Evolutionary conservation across 1,140 invertebrate species (phyloP), one percentile per base, ranked within the genome.

Genomic region (Centruroides vittatus): DNA sequence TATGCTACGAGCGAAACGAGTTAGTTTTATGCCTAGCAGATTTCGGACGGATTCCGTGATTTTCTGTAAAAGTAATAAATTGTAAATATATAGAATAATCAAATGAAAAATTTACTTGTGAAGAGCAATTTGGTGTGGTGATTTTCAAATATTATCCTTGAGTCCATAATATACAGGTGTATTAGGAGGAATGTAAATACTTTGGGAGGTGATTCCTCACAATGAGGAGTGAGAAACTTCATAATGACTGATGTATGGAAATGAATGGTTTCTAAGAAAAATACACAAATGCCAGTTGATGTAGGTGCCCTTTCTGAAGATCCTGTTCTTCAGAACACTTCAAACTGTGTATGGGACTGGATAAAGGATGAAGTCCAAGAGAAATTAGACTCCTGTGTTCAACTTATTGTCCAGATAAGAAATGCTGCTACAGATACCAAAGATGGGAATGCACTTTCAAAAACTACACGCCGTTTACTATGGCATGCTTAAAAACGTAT

Each of bases 1-100:
- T 7, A 57, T 6, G 12, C 12, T 61, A 7, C 60, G 35, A 23
- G 23, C 49, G 36, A 57, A 53, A 48, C 10, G 47, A 35, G 35
- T 57, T 5, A 51, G 12, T 23, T 57, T 61, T 35, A 41, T 57
- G 12, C 41, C 41, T 35, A 61, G 23, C 7, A 61, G 50, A 49
- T 57, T 57, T 13, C 60, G 13, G 46, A 61, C 47, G 4, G 55
- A 48, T 34, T 36, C 36, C 47, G 60, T 61, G 7, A 61, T 48
- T 47, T n/a, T 53, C 60, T 61, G 13, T 47, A 47, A 0, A 5
- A 46, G 13, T 9, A 6, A 51, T 8, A 51, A 36, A 23, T 23
- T 23, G 34, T n/a, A 13, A 13, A 57, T 12, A 57, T 13, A 13
- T 23, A 34, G 23, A 23, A 23, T 23, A 23, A 23, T 23, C 23